A percentile compares a stretch with the other conserved stretches of the same genome.
Evolutionary conservation across 2,888 invertebrate species (phyloP).

Genomic region (Corbicula japonica): DNA sequence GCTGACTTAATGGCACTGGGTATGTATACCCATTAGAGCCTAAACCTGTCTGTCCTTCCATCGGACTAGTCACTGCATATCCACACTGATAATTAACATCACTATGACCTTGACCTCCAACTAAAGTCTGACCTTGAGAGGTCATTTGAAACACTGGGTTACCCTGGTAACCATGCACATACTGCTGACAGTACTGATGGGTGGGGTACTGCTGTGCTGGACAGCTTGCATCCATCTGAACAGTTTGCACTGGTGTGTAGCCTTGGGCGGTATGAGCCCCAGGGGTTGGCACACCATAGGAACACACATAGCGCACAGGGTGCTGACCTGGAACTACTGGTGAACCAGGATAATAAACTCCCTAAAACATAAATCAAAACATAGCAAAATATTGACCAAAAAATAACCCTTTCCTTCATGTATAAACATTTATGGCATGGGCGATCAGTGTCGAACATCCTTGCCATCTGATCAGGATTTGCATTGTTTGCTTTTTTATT

Average conservation of each 20-base stretch:
- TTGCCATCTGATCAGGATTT: too few species aligned
- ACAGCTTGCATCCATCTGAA: conserved; percentile 22
- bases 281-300: conserved; percentile 45
- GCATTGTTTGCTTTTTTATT: too few species aligned
- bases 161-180: conserved; percentile 52
- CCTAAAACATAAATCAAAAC: too few species aligned
- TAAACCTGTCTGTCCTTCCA: conserved; percentile 38
- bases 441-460: too few species aligned
- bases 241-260: conserved; percentile 33
- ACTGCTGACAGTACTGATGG: conserved; percentile 60
- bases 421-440: too few species aligned
- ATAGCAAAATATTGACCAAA: too few species aligned
- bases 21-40: conserved; percentile 37
- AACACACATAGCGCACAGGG: conserved; percentile 71
- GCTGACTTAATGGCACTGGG: conserved; percentile 43
- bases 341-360: conserved; percentile 68
- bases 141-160: conserved; percentile 53
- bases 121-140: conserved; percentile 51
- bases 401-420: too few species aligned
- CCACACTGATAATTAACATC: conserved; percentile 47
- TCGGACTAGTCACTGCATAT: conserved; percentile 47
- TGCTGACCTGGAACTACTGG: conserved; percentile 69
- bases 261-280: conserved; percentile 34
- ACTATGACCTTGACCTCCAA: conserved; percentile 43
- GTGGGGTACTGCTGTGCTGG: conserved; percentile 40